Evolutionary conservation across 2,113 vertebrate genomes (phyloP).

Genomic region (Procapra przewalskii): DNA sequence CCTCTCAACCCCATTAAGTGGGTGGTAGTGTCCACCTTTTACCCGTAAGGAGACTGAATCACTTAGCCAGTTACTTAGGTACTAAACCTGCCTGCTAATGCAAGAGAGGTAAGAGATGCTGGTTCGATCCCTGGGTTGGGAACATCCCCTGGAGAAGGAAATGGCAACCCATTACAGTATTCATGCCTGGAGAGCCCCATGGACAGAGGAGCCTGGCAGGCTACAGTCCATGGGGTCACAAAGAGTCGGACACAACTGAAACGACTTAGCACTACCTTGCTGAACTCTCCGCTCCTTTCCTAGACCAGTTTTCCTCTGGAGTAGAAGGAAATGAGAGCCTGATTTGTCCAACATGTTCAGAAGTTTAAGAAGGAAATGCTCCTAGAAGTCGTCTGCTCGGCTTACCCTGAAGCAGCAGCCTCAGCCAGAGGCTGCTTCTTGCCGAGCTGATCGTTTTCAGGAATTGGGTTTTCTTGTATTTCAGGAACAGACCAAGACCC

Average conservation of each 20-base stretch:
- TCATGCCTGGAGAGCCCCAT: neutral
- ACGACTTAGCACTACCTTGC: neutral
- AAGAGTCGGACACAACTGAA: neutral
- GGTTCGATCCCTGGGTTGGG: neutral
- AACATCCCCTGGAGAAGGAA: neutral
- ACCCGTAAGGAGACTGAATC: conserved; percentile 10
- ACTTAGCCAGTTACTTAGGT: neutral
- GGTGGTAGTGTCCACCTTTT: neutral
- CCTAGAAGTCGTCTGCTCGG: neutral
- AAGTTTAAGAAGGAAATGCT: conserved; percentile 16
- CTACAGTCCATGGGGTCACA: neutral
- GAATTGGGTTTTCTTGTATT: conserved; percentile 12
- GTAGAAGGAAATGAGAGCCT: conserved; percentile 11
- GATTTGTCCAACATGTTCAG: neutral
- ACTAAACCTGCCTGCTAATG: neutral
- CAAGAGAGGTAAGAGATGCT: neutral
- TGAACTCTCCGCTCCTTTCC: conserved; percentile 13
- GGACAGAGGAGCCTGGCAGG: neutral
- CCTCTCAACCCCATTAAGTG: neutral
- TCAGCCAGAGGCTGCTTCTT: neutral
- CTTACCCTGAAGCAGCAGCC: neutral
- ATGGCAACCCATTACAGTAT: neutral
- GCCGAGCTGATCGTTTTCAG: neutral
- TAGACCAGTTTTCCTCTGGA: conserved; percentile 17
- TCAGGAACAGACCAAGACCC: neutral